phyloP scores from a whole-genome alignment of 2,113 vertebrate genomes.

The Motacilla tschutschensis region DNA sequence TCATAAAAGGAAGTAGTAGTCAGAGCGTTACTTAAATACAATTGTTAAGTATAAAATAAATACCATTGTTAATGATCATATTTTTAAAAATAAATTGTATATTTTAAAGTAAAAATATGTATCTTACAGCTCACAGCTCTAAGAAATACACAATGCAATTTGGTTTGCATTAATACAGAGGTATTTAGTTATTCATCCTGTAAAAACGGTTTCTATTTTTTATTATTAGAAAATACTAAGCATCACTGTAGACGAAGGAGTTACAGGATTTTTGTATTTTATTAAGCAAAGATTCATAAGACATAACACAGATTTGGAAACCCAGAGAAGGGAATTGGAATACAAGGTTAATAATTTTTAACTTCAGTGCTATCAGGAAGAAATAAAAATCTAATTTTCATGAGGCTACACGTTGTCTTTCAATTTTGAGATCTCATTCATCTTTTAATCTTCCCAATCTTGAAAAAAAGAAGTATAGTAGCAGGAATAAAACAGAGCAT shows the following conservation, averaged over 20 bases:
- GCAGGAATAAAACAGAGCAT: not conserved
- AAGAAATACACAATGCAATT: not conserved
- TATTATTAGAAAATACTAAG: not conserved
- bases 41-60: not conserved
- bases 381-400: constrained; percentile 21
- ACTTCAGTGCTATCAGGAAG: not conserved
- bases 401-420: not conserved
- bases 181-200: not conserved
- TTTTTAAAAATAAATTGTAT: not conserved
- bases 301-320: constrained; percentile 4
- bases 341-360: constrained; percentile 14
- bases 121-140: not conserved
- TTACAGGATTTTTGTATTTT: not conserved
- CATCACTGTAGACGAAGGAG: not conserved
- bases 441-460: not conserved
- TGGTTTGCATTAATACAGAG: not conserved
- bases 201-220: not conserved
- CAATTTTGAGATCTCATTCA: not conserved
- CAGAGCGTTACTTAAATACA: not conserved
- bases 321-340: not conserved
- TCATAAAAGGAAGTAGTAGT: not conserved
- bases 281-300: not conserved
- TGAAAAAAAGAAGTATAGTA: not conserved
- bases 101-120: not conserved
- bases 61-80: not conserved